These are phyloP conservation scores for Oligia fasciuncula DNA, from an alignment of 2,888 invertebrate species.

Conservation along the genomic window DNA sequence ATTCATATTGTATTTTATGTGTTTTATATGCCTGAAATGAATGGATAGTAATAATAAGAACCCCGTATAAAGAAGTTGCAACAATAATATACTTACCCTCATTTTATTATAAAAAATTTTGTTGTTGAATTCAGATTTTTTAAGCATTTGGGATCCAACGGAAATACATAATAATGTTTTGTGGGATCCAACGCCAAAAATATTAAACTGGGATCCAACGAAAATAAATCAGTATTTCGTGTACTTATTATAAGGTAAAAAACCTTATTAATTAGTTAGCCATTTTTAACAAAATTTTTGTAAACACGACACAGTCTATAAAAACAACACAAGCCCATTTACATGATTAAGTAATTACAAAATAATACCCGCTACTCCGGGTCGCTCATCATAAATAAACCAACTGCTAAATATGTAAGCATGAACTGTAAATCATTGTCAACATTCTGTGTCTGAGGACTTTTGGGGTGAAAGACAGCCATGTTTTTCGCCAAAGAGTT, in stretches of 20 bases:
- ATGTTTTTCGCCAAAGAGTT: constrained; percentile 28
- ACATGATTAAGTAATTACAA: constrained; percentile 62
- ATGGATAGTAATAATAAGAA: too few species aligned
- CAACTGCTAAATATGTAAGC: constrained; percentile 59
- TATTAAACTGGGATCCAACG: too few species aligned
- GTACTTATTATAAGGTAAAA: neutral
- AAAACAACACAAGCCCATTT: constrained; percentile 47
- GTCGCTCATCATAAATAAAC: constrained; percentile 59
- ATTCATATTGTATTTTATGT: too few species aligned
- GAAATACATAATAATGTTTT: too few species aligned
- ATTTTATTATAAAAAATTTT: too few species aligned
- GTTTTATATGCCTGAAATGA: too few species aligned
- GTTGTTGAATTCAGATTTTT: too few species aligned
- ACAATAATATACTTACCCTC: too few species aligned
- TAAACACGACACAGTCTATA: constrained; percentile 35
- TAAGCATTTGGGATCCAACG: too few species aligned
- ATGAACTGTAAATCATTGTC: constrained; percentile 62
- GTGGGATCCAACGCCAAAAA: too few species aligned
- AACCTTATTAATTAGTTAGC: neutral
- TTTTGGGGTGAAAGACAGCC: constrained; percentile 35
- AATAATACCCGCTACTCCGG: constrained; percentile 54
- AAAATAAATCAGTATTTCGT: too few species aligned
- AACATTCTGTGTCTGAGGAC: constrained; percentile 37
- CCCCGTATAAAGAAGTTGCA: too few species aligned
- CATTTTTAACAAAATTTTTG: constrained; percentile 17